Percentiles rank a stretch among this genome's conserved stretches.
Evolutionary conservation across 2,888 invertebrate species (phyloP).

Genomic region (Beris chalybata): DNA sequence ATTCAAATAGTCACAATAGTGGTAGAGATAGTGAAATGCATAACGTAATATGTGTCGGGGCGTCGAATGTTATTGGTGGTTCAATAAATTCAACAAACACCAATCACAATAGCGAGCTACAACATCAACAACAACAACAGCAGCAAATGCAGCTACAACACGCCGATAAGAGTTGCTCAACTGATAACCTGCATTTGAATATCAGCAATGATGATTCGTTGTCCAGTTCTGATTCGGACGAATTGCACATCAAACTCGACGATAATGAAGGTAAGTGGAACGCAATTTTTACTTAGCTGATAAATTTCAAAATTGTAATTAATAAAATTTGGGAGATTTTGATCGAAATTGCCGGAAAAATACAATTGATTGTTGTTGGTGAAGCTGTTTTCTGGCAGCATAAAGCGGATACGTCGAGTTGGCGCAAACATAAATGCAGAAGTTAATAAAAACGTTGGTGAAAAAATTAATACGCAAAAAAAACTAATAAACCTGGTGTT

Average conservation of each 20-base stretch:
- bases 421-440: too few species aligned
- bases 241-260: conserved; percentile 29
- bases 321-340: conserved; percentile 7
- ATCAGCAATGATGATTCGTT: conserved; percentile 34
- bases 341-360: background rate
- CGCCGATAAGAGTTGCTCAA: conserved; percentile 27
- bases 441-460: too few species aligned
- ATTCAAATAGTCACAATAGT: conserved; percentile 8
- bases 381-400: too few species aligned
- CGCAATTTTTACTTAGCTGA: conserved; percentile 3
- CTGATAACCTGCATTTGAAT: conserved; percentile 33
- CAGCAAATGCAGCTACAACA: background rate
- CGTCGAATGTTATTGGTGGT: background rate
- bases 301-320: conserved; percentile 10
- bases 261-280: conserved; percentile 36
- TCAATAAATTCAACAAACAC: background rate
- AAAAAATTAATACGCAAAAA: too few species aligned
- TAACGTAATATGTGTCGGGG: conserved; percentile 10
- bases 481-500: too few species aligned
- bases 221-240: conserved; percentile 33
- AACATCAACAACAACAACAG: conserved; percentile 10
- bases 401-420: too few species aligned
- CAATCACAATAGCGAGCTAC: background rate
- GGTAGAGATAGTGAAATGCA: conserved; percentile 10
- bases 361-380: background rate